phyloP scores from a whole-genome alignment of 2,888 invertebrate genomes.

The Thelaira solivaga region DNA sequence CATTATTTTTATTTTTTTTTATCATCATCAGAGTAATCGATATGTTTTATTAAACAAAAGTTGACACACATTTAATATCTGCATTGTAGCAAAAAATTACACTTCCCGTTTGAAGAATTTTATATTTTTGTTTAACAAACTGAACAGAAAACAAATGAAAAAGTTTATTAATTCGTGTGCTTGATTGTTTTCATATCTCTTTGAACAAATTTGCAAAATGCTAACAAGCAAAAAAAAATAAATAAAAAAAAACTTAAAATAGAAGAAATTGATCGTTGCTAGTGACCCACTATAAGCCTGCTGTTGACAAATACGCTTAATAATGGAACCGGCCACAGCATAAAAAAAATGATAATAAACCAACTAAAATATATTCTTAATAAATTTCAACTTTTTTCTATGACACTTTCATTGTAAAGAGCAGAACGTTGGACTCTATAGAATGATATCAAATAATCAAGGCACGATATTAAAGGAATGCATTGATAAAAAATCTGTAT shows the following conservation, averaged over 20 bases:
- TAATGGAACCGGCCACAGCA: slow-evolving; percentile 14
- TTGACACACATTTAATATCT: slow-evolving; percentile 6
- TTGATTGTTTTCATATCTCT: slow-evolving; percentile 20
- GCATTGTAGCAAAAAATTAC: slow-evolving; percentile 9
- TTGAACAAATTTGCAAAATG: slow-evolving; percentile 19
- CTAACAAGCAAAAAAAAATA: not conserved
- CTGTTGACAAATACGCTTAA: slow-evolving; percentile 44
- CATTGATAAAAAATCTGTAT: not conserved
- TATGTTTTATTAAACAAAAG: not conserved
- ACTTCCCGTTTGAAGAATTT: not conserved
- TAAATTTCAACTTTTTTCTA: slow-evolving; percentile 46
- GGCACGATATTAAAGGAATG: slow-evolving; percentile 4
- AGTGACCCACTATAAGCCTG: slow-evolving; percentile 46
- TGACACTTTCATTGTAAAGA: slow-evolving; percentile 29
- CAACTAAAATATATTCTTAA: slow-evolving; percentile 46
- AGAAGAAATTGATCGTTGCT: slow-evolving; percentile 14
- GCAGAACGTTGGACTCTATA: not conserved
- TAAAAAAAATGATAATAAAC: slow-evolving; percentile 9
- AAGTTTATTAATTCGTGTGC: not conserved
- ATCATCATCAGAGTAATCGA: not conserved
- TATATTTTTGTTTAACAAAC: not conserved
- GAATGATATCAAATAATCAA: not conserved
- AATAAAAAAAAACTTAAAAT: slow-evolving; percentile 3
- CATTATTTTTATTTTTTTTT: no score
- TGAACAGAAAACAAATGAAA: not conserved